Percentiles rank a stretch among this genome's conserved stretches.
These are phyloP conservation scores for Stomorhina lunata DNA, from an alignment of 2,888 invertebrate genomes.

Conservation along the genomic window DNA sequence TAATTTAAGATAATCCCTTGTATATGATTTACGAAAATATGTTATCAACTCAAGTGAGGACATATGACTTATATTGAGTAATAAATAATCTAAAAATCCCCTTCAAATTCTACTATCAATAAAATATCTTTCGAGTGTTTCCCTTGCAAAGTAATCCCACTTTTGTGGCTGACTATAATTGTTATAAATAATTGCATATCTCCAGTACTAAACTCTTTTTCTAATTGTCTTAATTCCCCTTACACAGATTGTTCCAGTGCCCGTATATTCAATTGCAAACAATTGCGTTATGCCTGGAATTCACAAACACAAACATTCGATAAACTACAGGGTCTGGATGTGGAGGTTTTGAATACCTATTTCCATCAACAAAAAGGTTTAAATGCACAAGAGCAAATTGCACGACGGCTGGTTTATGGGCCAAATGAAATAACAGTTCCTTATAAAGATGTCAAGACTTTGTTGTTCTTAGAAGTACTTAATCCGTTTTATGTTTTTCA, in stretches of 20 bases:
- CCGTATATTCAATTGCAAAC: slow-evolving; percentile 90
- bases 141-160: no score
- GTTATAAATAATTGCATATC: no score
- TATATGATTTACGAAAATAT: no score
- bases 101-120: no score
- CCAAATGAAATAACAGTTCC: slow-evolving; percentile 91
- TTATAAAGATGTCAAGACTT: slow-evolving; percentile 85
- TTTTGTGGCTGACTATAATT: no score
- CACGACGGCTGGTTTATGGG: slow-evolving; percentile 88
- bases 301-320: slow-evolving; percentile 84
- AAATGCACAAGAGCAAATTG: slow-evolving; percentile 72
- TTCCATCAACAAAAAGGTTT: slow-evolving; percentile 78
- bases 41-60: no score
- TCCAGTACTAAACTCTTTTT: not conserved
- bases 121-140: no score
- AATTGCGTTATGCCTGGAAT: slow-evolving; percentile 91
- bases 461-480: slow-evolving; percentile 90
- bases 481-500: slow-evolving; percentile 98
- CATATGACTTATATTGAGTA: no score
- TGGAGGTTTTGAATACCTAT: slow-evolving; percentile 75
- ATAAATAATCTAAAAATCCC: no score
- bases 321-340: slow-evolving; percentile 87
- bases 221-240: not conserved
- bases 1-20: no score
- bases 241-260: slow-evolving; percentile 82